Evolutionary conservation across 2,888 invertebrate species (phyloP).

Genomic region (Liopterus haemorrhoidalis): DNA sequence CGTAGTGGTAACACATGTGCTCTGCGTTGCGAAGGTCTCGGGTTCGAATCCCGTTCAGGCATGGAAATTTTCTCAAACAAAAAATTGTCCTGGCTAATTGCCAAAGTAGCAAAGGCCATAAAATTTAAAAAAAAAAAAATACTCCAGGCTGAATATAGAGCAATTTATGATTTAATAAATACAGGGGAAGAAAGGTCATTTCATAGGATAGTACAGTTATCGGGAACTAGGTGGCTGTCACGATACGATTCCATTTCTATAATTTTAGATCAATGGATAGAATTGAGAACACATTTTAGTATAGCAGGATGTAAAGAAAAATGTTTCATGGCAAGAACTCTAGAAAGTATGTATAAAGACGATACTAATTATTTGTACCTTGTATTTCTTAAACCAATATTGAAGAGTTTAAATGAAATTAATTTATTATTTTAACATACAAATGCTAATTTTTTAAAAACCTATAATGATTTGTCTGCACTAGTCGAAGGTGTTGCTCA

Average conservation of each 20-base stretch:
- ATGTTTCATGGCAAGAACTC: conserved; percentile 28
- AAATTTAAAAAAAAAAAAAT: conserved; percentile 21
- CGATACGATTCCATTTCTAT: conserved; percentile 29
- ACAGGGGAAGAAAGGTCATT: conserved; percentile 9
- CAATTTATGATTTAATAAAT: conserved; percentile 26
- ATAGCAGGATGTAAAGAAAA: conserved; percentile 16
- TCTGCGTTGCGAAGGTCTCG: too few relatives aligned
- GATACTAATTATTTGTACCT: conserved; percentile 27
- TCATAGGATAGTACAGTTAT: conserved; percentile 21
- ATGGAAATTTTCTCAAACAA: too few relatives aligned
- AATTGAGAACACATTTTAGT: conserved; percentile 30
- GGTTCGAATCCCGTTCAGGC: too few relatives aligned
- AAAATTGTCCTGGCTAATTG: too few relatives aligned
- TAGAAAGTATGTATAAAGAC: conserved; percentile 28
- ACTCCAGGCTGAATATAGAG: conserved; percentile 24
- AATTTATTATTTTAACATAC: conserved; percentile 28
- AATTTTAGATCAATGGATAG: conserved; percentile 32
- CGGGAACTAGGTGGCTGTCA: conserved; percentile 32
- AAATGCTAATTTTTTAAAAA: conserved; percentile 25
- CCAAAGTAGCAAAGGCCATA: too few relatives aligned
- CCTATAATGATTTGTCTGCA: conserved; percentile 22
- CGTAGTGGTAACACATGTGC: too few relatives aligned
- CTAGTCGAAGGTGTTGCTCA: conserved; percentile 18
- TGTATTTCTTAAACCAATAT: conserved; percentile 29
- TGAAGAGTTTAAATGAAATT: conserved; percentile 25